Base-by-base conservation (phyloP, 2,888 invertebrate genomes). In the Dastarcus helophoroides region DNA sequence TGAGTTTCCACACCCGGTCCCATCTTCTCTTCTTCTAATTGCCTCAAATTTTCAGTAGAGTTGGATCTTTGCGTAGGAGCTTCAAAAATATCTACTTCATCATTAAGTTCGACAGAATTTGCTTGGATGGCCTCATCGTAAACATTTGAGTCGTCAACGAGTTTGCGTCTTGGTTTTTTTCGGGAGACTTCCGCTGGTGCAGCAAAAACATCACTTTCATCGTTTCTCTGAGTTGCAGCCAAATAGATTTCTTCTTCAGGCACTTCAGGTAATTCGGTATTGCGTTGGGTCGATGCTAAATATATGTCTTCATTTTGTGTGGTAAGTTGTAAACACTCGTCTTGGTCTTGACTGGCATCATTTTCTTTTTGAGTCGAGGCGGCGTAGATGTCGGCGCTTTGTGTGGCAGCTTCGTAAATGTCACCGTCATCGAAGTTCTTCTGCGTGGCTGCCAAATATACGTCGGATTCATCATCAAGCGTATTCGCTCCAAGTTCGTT, bases 341-440 rank as follows among this genome's bases (percentile, higher is more conserved):
- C 19, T 14, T 31, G 8, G n/a, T 33, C 29, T 21, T 10, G 12
- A 8, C 15, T 9, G n/a, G n/a, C n/a, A n/a, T n/a, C n/a, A n/a
- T n/a, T n/a, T n/a, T n/a, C n/a, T n/a, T 30, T 32, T 31, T 37
- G 37, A 13, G 37, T 35, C 10, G 30, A 21, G 21, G 14, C n/a
- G 13, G 31, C 22, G 24, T 30, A 36, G 12, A 33, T 26, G n/a
- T 24, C 26, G 22, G 21, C 17, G 27, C 25, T 26, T 14, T 35
- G 27, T 14, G 26, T 32, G 14, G 29, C 8, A 11, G 8, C 19
- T 10, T 16, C 8, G 10, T 31, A 22, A 12, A 32, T 26, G 14
- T 35, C 35, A 10, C 24, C 24, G 8, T 31, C 28, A 21, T 17
- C 22, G 3, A 7, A 7, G n/a, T 7, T 7, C n/a, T n/a, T n/a